Evolutionary conservation across 2,888 invertebrate genomes (phyloP).

Genomic region (Lycophotia porphyrea): DNA sequence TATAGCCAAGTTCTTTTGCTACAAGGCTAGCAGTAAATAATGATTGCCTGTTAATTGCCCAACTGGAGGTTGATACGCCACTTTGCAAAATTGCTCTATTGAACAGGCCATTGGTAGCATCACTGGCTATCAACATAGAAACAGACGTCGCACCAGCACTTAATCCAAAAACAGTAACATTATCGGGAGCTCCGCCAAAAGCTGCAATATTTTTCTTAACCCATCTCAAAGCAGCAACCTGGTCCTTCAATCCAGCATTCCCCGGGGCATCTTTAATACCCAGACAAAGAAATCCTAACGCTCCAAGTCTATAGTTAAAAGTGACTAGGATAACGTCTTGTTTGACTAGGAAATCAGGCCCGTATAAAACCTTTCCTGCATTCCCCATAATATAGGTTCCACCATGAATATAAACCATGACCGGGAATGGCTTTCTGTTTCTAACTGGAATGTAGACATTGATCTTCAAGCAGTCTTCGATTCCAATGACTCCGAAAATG

Average conservation of each 20-base stretch:
- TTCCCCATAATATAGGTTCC: slow-evolving; percentile 80
- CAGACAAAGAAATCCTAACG: slow-evolving; percentile 80
- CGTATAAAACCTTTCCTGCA: slow-evolving; percentile 77
- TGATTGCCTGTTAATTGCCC: slow-evolving; percentile 27
- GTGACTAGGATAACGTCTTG: slow-evolving; percentile 81
- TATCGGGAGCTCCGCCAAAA: slow-evolving; percentile 82
- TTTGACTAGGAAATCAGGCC: slow-evolving; percentile 77
- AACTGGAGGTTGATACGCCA: slow-evolving; percentile 24
- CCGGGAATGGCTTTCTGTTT: slow-evolving; percentile 71
- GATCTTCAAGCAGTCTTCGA: slow-evolving; percentile 80
- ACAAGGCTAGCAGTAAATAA: slow-evolving; percentile 31
- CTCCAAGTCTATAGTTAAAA: slow-evolving; percentile 81
- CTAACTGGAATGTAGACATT: slow-evolving; percentile 78
- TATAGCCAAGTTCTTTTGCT: slow-evolving; percentile 21
- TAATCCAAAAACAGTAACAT: slow-evolving; percentile 81
- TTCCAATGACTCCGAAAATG: slow-evolving; percentile 67
- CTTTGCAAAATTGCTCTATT: slow-evolving; percentile 27
- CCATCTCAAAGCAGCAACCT: slow-evolving; percentile 82
- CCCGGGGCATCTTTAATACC: slow-evolving; percentile 81
- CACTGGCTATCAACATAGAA: slow-evolving; percentile 73
- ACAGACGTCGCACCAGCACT: slow-evolving; percentile 79
- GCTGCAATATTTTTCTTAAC: slow-evolving; percentile 80
- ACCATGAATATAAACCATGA: slow-evolving; percentile 83
- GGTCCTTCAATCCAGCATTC: slow-evolving; percentile 82
- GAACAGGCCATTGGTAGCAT: slow-evolving; percentile 72